Percentiles rank a stretch among this genome's conserved stretches.
Evolutionary conservation across 2,888 invertebrate species (phyloP).

Genomic region (Heliconius hortense): DNA sequence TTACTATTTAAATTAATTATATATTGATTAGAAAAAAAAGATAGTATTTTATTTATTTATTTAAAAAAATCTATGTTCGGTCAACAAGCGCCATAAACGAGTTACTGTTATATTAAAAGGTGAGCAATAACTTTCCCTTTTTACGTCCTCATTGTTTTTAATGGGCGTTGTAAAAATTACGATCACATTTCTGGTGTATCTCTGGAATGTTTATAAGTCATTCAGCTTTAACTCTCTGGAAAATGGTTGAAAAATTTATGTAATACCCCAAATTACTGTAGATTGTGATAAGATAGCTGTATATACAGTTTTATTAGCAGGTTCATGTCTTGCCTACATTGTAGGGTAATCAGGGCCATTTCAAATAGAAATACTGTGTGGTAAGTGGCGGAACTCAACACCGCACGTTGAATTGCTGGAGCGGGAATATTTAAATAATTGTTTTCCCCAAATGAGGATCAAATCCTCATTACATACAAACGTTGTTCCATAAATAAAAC

Average conservation of each 20-base stretch:
- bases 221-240: constrained; percentile 24
- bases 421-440: too few relatives aligned
- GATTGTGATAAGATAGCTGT: neutral
- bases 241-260: constrained; percentile 15
- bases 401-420: neutral
- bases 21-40: neutral
- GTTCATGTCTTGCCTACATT: neutral
- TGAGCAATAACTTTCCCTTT: constrained; percentile 42
- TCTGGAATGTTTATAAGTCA: constrained; percentile 37
- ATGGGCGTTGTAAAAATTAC: constrained; percentile 65
- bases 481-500: neutral
- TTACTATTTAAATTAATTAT: too few relatives aligned
- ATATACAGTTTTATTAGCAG: neutral
- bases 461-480: too few relatives aligned
- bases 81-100: constrained; percentile 31
- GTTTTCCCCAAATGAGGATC: too few relatives aligned
- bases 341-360: neutral
- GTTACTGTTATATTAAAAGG: constrained; percentile 34
- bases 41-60: neutral
- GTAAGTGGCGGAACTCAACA: neutral
- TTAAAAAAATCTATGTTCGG: neutral
- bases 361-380: neutral
- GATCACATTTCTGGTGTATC: constrained; percentile 51
- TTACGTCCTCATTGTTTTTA: constrained; percentile 57
- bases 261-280: neutral